Base-by-base conservation (phyloP, 1,140 invertebrate species). In the Sarcophaga bullata region DNA sequence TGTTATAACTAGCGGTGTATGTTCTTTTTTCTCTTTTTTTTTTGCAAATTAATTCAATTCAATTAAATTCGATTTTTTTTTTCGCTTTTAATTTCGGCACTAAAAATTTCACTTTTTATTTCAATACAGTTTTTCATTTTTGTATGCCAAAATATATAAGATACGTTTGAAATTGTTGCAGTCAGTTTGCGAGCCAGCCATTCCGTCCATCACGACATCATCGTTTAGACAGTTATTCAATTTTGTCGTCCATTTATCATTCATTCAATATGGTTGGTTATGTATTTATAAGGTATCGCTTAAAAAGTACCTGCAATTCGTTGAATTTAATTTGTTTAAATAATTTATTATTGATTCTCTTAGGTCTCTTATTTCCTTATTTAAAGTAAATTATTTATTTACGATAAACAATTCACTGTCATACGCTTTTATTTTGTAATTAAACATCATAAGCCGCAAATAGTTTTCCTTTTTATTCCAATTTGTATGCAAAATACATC, bases 171-270 rank as follows among this genome's bases (percentile, higher is more conserved):
- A 58, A 68, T 19, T 37, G 4, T 37, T 37, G 25, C 25, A 68
- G 62, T 68, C 9, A 19, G 62, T 68, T 17, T 19, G 62, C 62
- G 10, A 17, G 17, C 62, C 17, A 8, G 11, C n/a, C 54, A 58
- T 13, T 58, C 54, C 15, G 54, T 58, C 54, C 15, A 13, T n/a
- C 54, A 58, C 15, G 15, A 58, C 52, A 11, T 19, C n/a, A n/a
- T 19, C 9, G 17, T 68, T n/a, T 68, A 68, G 9, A 37, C n/a
- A 68, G 62, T 19, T n/a, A 68, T 68, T 68, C 17, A 19, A 19
- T 68, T 17, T 68, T 68, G 62, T 19, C n/a, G 19, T 68, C 19
- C 62, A 68, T 68, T 68, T 68, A 68, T 68, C 62, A 68, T 68
- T 68, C 62, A 68, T 68, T 68, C 62, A 68, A 68, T 68, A 68